phyloP scores from a whole-genome alignment of 2,113 vertebrate genomes.

The Bucco capensis region DNA sequence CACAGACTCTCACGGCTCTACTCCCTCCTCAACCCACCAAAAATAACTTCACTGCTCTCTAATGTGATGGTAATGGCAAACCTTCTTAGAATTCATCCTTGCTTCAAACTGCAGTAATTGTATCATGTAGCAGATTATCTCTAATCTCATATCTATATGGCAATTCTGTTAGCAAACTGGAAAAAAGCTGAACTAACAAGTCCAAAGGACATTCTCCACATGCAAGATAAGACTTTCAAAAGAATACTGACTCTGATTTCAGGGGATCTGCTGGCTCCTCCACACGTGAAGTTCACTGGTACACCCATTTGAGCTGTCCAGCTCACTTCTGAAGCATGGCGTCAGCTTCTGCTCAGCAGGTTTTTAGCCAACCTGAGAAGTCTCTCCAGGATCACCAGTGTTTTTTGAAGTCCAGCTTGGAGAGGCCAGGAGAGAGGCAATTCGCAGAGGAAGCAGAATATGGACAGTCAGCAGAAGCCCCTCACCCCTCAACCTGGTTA shows the following conservation, averaged over 20 bases:
- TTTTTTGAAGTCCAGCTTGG: not conserved
- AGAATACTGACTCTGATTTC: not conserved
- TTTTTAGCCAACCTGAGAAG: not conserved
- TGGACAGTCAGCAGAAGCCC: not conserved
- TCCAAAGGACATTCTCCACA: not conserved
- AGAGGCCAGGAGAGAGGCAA: not conserved
- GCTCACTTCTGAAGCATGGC: not conserved
- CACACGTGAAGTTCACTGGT: fast-evolving
- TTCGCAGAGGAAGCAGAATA: too few relatives aligned
- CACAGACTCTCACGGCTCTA: not conserved
- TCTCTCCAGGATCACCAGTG: not conserved
- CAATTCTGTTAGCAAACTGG: not conserved
- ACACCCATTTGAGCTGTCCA: fast-evolving
- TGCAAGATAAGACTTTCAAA: not conserved
- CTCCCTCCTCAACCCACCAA: not conserved
- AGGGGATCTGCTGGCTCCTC: not conserved
- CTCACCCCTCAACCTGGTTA: fast-evolving
- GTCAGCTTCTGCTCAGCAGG: fast-evolving
- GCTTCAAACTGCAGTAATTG: not conserved
- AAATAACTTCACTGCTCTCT: not conserved
- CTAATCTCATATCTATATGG: not conserved
- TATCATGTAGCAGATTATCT: not conserved
- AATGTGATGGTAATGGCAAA: not conserved
- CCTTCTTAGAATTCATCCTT: not conserved
- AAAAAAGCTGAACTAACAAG: not conserved